Evolutionary conservation across 2,113 vertebrate genomes (phyloP).

Genomic region (Antidorcas marsupialis): DNA sequence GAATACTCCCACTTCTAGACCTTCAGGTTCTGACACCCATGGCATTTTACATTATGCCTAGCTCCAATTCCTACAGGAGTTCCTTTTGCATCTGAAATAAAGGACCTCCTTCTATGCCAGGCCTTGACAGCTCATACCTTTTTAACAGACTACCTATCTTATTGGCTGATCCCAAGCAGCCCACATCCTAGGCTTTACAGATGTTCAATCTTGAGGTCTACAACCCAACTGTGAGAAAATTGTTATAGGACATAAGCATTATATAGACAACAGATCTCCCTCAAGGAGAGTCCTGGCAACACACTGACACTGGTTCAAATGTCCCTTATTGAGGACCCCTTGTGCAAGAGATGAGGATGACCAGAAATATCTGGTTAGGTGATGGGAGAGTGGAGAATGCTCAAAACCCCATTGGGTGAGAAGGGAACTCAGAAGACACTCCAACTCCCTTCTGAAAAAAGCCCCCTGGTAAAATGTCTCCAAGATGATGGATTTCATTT

Average conservation of each 20-base stretch:
- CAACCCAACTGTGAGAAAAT: background rate
- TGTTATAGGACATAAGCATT: background rate
- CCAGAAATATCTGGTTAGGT: background rate
- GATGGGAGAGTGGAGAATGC: background rate
- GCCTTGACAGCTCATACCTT: background rate
- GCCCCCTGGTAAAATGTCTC: background rate
- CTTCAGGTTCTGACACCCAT: background rate
- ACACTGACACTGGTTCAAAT: background rate
- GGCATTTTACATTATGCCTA: background rate
- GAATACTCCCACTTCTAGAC: background rate
- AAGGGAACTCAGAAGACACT: background rate
- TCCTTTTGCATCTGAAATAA: background rate
- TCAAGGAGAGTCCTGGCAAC: background rate
- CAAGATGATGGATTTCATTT: background rate
- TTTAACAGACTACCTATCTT: background rate
- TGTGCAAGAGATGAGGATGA: background rate
- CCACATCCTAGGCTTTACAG: background rate
- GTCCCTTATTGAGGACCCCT: background rate
- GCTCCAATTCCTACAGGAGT: background rate
- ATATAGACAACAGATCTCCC: background rate
- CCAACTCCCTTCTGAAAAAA: background rate
- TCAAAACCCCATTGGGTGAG: background rate
- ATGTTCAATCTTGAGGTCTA: background rate
- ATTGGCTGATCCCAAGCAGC: background rate
- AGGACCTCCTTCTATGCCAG: background rate